phyloP scores from a whole-genome alignment of 2,113 vertebrate species.

The Cyanoderma ruficeps region DNA sequence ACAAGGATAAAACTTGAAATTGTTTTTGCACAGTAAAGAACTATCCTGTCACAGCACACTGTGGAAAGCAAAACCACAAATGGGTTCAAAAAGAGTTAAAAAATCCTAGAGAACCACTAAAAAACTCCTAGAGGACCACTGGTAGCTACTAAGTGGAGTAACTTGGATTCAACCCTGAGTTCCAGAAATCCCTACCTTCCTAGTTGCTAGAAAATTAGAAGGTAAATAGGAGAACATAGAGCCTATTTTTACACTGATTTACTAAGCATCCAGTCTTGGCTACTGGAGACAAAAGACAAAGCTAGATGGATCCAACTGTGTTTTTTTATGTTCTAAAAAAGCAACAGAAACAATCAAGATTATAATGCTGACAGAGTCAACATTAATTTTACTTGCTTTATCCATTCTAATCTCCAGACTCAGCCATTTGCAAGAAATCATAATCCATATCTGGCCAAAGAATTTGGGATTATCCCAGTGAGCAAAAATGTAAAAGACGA shows the following conservation, averaged over 20 bases:
- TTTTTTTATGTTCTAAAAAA: background rate
- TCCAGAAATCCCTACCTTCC: background rate
- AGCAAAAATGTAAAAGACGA: background rate
- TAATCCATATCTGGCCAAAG: background rate
- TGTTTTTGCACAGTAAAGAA: background rate
- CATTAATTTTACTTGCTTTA: conserved; percentile 26
- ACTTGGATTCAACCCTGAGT: background rate
- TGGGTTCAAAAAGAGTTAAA: background rate
- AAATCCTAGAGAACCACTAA: background rate
- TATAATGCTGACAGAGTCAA: background rate
- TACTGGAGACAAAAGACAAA: conserved; percentile 8
- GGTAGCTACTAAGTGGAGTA: background rate
- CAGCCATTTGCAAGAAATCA: background rate
- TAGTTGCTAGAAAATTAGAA: background rate
- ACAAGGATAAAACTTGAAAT: background rate
- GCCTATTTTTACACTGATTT: background rate
- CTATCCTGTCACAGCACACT: background rate
- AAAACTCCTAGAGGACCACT: background rate
- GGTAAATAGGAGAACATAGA: background rate
- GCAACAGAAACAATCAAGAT: background rate
- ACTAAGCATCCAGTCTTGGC: background rate
- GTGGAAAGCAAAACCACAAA: background rate
- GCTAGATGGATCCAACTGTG: background rate
- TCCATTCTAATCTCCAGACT: background rate
- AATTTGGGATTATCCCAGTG: background rate